A percentile compares a stretch with the other conserved stretches of the same genome.
Evolutionary conservation across 2,113 vertebrate species (phyloP).

Genomic region (Macheiramphus alcinus): DNA sequence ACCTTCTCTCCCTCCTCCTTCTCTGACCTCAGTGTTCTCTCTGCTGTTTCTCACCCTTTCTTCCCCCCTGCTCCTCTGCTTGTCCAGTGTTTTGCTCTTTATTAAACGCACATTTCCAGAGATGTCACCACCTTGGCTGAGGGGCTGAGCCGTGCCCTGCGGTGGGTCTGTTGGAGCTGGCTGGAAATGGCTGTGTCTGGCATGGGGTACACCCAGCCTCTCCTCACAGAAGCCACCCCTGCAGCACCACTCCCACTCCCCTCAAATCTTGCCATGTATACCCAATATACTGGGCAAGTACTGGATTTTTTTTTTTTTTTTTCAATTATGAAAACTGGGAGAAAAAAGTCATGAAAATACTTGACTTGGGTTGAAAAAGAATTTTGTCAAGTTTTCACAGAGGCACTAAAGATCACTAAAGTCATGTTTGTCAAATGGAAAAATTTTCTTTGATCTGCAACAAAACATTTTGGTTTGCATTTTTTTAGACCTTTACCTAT

Average conservation of each 20-base stretch:
- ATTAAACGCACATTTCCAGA: not conserved
- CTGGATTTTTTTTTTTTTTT: not conserved
- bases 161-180: accelerated
- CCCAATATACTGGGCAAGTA: not conserved
- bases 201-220: accelerated
- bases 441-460: not conserved
- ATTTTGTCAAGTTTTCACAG: not conserved
- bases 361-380: not conserved
- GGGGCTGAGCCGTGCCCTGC: not conserved
- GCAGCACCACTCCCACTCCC: accelerated
- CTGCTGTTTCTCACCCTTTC: too few species aligned
- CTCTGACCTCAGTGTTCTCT: not conserved
- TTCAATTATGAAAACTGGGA: not conserved
- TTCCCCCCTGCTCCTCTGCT: not conserved
- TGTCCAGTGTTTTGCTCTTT: not conserved
- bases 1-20: not conserved
- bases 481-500: not conserved
- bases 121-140: not conserved
- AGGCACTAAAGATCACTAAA: not conserved
- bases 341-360: not conserved
- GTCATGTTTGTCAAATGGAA: not conserved
- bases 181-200: not conserved
- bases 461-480: not conserved
- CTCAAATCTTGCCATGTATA: not conserved
- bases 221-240: not conserved